Evolutionary conservation across 2,888 invertebrate genomes (phyloP).

Genomic region (Gymnosoma rotundatum): DNA sequence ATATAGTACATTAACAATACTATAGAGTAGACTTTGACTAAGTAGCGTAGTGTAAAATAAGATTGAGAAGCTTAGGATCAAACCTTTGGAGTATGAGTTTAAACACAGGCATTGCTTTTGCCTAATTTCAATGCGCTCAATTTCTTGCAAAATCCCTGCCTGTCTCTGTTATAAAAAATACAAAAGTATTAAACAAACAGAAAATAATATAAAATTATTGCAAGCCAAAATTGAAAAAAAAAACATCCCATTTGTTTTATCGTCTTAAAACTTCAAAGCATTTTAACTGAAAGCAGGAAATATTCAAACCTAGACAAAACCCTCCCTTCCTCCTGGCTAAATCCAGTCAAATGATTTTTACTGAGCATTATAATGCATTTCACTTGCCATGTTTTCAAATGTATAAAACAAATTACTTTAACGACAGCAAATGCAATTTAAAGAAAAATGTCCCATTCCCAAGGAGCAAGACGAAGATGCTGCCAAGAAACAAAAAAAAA

Average conservation of each 20-base stretch:
- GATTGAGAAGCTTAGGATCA: too few species aligned
- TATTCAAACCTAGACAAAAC: slow-evolving; percentile 4
- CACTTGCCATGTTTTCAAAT: slow-evolving; percentile 64
- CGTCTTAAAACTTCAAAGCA: slow-evolving; percentile 31
- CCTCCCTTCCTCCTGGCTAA: not conserved
- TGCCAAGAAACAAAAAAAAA: slow-evolving; percentile 20
- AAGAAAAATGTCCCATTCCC: slow-evolving; percentile 36
- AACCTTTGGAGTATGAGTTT: too few species aligned
- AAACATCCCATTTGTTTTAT: slow-evolving; percentile 49
- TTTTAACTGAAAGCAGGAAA: slow-evolving; percentile 9
- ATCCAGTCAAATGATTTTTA: slow-evolving; percentile 48
- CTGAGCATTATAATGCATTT: slow-evolving; percentile 53
- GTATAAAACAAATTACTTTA: slow-evolving; percentile 75
- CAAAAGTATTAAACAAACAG: not conserved
- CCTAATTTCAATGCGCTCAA: not conserved
- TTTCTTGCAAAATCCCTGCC: not conserved
- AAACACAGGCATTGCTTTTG: too few species aligned
- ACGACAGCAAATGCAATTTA: slow-evolving; percentile 75
- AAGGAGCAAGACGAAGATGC: not conserved
- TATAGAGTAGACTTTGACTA: too few species aligned
- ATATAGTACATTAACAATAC: too few species aligned
- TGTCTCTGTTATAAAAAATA: slow-evolving; percentile 23
- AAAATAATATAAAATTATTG: slow-evolving; percentile 38
- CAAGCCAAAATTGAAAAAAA: slow-evolving; percentile 61
- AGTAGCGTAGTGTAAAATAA: too few species aligned